phyloP scores from a whole-genome alignment of 2,888 invertebrate species.

The Carcina quercana region DNA sequence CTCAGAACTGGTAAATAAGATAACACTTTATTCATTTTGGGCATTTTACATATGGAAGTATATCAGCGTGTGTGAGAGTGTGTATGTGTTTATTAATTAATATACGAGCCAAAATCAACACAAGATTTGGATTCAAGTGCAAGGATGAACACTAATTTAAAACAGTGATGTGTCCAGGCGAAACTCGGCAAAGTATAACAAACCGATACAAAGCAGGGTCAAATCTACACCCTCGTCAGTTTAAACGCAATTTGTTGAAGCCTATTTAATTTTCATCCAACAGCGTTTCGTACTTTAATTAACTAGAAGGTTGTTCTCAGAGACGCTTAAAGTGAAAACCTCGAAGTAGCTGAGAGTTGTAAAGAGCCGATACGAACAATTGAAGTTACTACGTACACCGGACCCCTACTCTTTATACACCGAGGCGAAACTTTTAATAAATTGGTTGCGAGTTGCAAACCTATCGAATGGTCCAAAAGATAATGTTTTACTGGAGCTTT shows the following conservation, averaged over 20 bases:
- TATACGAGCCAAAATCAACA: no score
- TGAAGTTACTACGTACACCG: conserved; percentile 9
- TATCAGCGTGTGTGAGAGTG: no score
- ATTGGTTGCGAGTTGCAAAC: background rate
- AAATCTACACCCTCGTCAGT: conserved; percentile 28
- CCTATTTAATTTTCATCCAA: conserved; percentile 47
- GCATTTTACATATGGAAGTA: no score
- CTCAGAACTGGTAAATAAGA: no score
- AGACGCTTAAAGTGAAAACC: conserved; percentile 31
- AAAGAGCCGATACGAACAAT: conserved; percentile 31
- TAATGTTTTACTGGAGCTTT: conserved; percentile 1
- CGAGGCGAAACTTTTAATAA: background rate
- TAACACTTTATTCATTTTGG: no score
- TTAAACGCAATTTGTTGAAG: conserved; percentile 41
- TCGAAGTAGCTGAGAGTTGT: conserved; percentile 30
- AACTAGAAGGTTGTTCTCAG: conserved; percentile 34
- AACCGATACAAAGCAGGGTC: conserved; percentile 31
- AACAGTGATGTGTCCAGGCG: no score
- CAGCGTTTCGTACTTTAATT: conserved; percentile 42
- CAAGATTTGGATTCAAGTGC: no score
- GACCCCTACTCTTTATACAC: conserved; percentile 10
- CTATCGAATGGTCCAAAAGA: background rate
- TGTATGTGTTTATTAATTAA: no score
- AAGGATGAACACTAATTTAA: no score
- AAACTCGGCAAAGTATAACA: no score